Conservation (phyloP, 2,113 vertebrate species). For the Chaetorhynchus papuensis region DNA sequence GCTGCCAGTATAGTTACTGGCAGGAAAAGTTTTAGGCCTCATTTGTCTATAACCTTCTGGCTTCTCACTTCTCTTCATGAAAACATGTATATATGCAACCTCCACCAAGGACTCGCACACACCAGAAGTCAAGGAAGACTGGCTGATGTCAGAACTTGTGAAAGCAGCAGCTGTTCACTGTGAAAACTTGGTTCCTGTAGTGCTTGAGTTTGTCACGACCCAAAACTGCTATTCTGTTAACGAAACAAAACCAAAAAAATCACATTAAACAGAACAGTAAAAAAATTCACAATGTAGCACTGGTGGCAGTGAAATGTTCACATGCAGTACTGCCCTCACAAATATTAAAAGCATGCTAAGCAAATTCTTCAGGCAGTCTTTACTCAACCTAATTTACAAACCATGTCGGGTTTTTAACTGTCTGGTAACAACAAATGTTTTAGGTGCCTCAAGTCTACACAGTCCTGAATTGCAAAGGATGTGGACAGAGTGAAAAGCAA, state of each 20-base stretch:
- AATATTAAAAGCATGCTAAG: background rate
- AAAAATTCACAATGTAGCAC: background rate
- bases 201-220: background rate
- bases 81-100: conserved; percentile 82
- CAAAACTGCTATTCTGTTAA: conserved; percentile 39
- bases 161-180: background rate
- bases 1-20: conserved; percentile 91
- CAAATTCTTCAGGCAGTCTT: background rate
- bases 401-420: background rate
- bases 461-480: background rate
- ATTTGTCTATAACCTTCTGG: conserved; percentile 97
- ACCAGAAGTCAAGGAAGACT: conserved; percentile 32
- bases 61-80: conserved; percentile 98
- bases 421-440: background rate
- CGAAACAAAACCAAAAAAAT: background rate
- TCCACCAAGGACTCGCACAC: conserved; percentile 63
- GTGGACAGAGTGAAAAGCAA: background rate
- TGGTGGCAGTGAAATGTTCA: background rate
- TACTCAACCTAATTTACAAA: background rate
- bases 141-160: background rate
- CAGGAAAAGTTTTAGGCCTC: conserved; percentile 98
- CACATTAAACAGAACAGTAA: background rate
- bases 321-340: background rate
- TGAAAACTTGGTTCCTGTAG: background rate
- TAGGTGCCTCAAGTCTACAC: background rate